These are phyloP conservation scores for Canis aureus DNA, from an alignment of 2,113 vertebrate species.

Conservation along the genomic window DNA sequence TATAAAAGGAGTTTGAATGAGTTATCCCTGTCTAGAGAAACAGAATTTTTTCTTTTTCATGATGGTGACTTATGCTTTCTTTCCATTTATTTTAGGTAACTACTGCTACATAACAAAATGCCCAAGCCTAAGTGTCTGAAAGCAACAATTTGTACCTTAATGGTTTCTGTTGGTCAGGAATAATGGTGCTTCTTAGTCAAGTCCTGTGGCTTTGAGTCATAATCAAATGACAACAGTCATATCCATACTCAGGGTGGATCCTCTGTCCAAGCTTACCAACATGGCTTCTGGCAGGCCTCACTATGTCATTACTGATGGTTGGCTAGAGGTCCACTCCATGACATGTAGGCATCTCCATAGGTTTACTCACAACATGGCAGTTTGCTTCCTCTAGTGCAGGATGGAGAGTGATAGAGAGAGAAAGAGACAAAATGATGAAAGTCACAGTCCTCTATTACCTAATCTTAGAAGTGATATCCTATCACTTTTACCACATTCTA, in stretches of 20 bases:
- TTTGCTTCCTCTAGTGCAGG: not conserved
- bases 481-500: not conserved
- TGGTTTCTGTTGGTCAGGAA: not conserved
- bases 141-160: not conserved
- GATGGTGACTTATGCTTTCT: not conserved
- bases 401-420: not conserved
- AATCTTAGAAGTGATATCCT: not conserved
- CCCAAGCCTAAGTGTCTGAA: not conserved
- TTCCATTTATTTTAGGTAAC: not conserved
- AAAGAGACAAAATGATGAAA: not conserved
- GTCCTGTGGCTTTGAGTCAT: not conserved
- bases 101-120: not conserved
- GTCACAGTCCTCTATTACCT: not conserved
- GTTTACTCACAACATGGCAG: not conserved
- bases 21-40: not conserved
- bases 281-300: not conserved
- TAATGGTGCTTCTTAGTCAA: not conserved
- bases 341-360: not conserved
- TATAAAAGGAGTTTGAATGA: not conserved
- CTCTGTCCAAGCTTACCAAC: not conserved
- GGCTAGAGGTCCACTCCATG: not conserved
- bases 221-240: not conserved
- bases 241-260: not conserved
- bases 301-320: not conserved
- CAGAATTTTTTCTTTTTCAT: not conserved